A percentile compares a stretch with the other conserved stretches of the same genome.
Evolutionary conservation across 2,888 invertebrate species (phyloP).

Genomic region (Ectobius pallidus): DNA sequence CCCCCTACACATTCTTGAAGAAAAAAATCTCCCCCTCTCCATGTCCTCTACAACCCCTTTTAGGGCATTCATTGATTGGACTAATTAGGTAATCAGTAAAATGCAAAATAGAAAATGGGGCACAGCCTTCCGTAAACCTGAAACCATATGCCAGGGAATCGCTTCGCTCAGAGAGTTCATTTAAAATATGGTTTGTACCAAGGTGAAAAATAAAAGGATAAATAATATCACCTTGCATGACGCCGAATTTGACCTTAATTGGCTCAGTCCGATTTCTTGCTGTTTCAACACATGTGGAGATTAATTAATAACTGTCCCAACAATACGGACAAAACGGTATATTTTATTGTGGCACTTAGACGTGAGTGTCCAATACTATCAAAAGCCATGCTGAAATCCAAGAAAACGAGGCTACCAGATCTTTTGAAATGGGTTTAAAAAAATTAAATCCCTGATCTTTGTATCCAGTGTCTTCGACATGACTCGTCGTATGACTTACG

Average conservation of each 20-base stretch:
- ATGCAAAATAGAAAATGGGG: background rate
- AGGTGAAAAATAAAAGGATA: background rate
- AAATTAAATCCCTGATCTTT: background rate
- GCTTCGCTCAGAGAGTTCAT: background rate
- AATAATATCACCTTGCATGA: background rate
- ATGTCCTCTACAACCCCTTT: no score
- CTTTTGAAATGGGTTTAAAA: background rate
- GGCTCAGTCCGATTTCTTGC: background rate
- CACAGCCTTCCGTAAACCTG: background rate
- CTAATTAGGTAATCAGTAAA: background rate
- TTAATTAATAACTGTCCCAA: background rate
- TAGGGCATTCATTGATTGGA: background rate
- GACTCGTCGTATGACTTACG: background rate
- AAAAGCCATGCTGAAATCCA: no score
- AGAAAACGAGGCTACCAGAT: background rate
- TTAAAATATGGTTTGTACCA: background rate
- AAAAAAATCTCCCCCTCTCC: no score
- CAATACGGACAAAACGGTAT: background rate
- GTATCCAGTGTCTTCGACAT: background rate
- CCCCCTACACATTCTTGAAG: background rate
- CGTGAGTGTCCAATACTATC: background rate
- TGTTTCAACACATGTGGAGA: background rate
- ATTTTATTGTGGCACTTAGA: background rate
- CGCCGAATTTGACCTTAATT: background rate
- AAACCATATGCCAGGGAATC: background rate